Percentiles rank a stretch among this genome's conserved stretches.
Evolutionary conservation across 1,140 invertebrate genomes (phyloP).

Genomic region (Chelonus insularis): DNA sequence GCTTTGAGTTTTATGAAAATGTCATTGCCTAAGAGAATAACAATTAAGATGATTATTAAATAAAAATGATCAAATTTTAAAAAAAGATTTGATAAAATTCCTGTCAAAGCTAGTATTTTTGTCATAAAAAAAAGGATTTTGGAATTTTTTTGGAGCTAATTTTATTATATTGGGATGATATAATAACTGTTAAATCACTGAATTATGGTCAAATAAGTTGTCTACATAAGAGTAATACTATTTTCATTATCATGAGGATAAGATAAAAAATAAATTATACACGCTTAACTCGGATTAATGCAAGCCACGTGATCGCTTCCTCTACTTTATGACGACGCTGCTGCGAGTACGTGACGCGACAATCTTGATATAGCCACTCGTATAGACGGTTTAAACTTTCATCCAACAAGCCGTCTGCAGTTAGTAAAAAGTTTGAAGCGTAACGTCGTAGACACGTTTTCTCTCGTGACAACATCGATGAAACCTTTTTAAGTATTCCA

Average conservation of each 20-base stretch:
- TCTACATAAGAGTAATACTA: background rate
- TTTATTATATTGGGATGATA: too few relatives aligned
- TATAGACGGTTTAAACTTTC: slow-evolving; percentile 18
- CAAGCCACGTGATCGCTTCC: slow-evolving; percentile 6
- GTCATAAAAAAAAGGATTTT: too few relatives aligned
- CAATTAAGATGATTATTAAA: too few relatives aligned
- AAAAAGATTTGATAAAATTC: too few relatives aligned
- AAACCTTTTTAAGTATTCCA: slow-evolving; percentile 31
- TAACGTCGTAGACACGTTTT: slow-evolving; percentile 23
- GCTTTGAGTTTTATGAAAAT: too few relatives aligned
- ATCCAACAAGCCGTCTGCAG: slow-evolving; percentile 14
- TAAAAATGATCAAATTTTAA: too few relatives aligned
- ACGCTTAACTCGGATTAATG: slow-evolving; percentile 8
- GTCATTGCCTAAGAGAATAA: too few relatives aligned
- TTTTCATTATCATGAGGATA: background rate
- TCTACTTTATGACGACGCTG: background rate
- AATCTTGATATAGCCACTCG: background rate
- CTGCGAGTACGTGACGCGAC: slow-evolving; percentile 4
- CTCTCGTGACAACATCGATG: slow-evolving; percentile 23
- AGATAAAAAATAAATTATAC: slow-evolving; percentile 5
- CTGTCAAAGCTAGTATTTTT: too few relatives aligned
- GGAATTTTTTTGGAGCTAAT: too few relatives aligned
- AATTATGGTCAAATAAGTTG: background rate
- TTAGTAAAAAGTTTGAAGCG: slow-evolving; percentile 23
- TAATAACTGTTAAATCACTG: background rate